Percentiles rank a stretch among this genome's conserved stretches.
Evolutionary conservation across 2,113 vertebrate species (phyloP).

Genomic region (Salvator merianae): DNA sequence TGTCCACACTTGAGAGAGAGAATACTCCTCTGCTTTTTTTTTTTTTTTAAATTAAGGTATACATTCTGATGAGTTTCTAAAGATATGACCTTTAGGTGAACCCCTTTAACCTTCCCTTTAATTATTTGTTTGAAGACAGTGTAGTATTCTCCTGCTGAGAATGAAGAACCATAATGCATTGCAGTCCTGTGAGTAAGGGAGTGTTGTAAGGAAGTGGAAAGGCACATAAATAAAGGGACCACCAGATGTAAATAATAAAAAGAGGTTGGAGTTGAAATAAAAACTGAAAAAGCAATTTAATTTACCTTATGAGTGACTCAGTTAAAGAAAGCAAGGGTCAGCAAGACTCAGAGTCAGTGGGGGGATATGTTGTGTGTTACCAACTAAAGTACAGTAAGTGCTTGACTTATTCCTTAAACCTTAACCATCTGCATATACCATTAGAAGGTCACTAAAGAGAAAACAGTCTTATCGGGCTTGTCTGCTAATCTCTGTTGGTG

Average conservation of each 20-base stretch:
- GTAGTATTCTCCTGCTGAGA: constrained; percentile 95
- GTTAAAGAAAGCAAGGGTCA: constrained; percentile 70
- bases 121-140: constrained; percentile 99
- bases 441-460: constrained; percentile 86
- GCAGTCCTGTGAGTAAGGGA: constrained; percentile 73
- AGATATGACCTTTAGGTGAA: constrained; percentile 94
- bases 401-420: constrained; percentile 78
- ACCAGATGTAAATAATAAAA: constrained; percentile 98
- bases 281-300: constrained; percentile 72
- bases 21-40: constrained; percentile 66
- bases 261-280: constrained; percentile 76
- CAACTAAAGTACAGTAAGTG: constrained; percentile 66
- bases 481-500: constrained; percentile 88
- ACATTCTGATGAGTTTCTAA: constrained; percentile 94
- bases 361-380: constrained; percentile 71
- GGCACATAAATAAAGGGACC: constrained; percentile 88
- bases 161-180: constrained; percentile 83
- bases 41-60: constrained; percentile 84
- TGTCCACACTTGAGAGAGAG: constrained; percentile 65
- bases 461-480: constrained; percentile 85
- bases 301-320: constrained; percentile 70
- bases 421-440: constrained; percentile 85
- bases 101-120: constrained; percentile 94
- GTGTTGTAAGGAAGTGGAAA: constrained; percentile 75
- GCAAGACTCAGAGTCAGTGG: constrained; percentile 60